Conservation (phyloP, 2,888 invertebrate genomes). For the Tetropium fuscum region DNA sequence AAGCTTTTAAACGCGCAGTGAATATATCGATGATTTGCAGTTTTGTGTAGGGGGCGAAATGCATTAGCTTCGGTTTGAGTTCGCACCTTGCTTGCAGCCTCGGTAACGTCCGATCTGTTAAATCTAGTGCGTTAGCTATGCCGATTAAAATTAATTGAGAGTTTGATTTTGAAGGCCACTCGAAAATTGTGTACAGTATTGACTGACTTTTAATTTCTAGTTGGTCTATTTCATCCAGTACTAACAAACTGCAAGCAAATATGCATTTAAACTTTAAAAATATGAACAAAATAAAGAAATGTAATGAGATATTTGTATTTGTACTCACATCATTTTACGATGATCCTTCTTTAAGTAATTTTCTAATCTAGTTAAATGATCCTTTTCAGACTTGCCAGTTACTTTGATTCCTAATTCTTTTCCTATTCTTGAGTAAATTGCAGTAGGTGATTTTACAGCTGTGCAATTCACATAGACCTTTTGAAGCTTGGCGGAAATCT, state of each 20-base stretch:
- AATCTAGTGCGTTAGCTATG: conserved; percentile 95
- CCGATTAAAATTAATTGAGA: conserved; percentile 87
- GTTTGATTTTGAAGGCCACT: conserved; percentile 83
- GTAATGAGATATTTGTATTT: background rate
- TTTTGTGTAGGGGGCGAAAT: conserved; percentile 93
- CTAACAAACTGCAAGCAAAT: conserved; percentile 73
- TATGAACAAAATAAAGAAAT: background rate
- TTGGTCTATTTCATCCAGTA: conserved; percentile 97
- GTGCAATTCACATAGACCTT: conserved; percentile 90
- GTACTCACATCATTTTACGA: conserved; percentile 79
- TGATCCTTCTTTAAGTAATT: conserved; percentile 74
- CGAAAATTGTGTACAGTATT: conserved; percentile 92
- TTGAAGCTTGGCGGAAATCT: conserved; percentile 70
- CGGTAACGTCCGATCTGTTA: conserved; percentile 91
- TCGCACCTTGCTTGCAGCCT: conserved; percentile 84
- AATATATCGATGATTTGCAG: conserved; percentile 91
- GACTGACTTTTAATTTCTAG: conserved; percentile 85
- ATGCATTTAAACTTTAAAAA: background rate
- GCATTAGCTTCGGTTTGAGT: conserved; percentile 81
- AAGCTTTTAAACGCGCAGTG: conserved; percentile 78
- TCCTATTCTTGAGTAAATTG: conserved; percentile 84
- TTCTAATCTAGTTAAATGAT: conserved; percentile 75
- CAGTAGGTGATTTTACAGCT: conserved; percentile 83
- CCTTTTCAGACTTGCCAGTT: conserved; percentile 74
- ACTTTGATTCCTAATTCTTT: conserved; percentile 76